Base-by-base conservation (phyloP, 2,888 invertebrate species). In the Apamea monoglypha region DNA sequence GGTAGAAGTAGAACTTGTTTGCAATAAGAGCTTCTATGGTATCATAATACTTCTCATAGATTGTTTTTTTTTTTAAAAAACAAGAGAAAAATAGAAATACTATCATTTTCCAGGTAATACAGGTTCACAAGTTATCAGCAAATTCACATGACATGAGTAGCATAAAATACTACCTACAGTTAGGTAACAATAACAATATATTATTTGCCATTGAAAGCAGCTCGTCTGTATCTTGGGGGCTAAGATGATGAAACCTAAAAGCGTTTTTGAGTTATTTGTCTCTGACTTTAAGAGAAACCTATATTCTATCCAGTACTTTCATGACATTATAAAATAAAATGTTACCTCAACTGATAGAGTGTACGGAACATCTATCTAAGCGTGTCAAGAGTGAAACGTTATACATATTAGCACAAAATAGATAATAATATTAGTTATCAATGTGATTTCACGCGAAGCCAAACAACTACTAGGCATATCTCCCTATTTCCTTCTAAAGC, bases 401-500 rank as follows among this genome's bases (percentile, higher is more conserved):
- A 12, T 25, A 63, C 4, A 63, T 32, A 40, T 29, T 40, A 29
- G 8, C 29, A 29, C 40, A 64, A 29, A n/a, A 21, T 29, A 40
- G 2, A 14, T n/a, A n/a, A n/a, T n/a, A n/a, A 40, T 14, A 64
- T 8, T 8, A 29, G 18, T 29, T 40, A 29, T 44, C 56, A 64
- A n/a, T 32, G 12, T 7, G 1, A 74, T 29, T 16, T 40, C 18
- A 63, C 25, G 5, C 40, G 14, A n/a, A n/a, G 6, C 14, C 6
- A 53, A 59, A 25, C 44, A 83, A 2, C 25, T 44, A 50, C 4
- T 1, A 29, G 10, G 7, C 36, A 36, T 50, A 61, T n/a, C 18
- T 29, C 18, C 36, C 32, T 53, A 67, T 29, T 78, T 78, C 67
- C 83, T 78, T 36, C 18, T 5, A 40, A 73, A 66, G 4, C 81